Evolutionary conservation across 2,888 invertebrate species (phyloP), one percentile per base, ranked within the genome.

Genomic region (Harmothoe impar): DNA sequence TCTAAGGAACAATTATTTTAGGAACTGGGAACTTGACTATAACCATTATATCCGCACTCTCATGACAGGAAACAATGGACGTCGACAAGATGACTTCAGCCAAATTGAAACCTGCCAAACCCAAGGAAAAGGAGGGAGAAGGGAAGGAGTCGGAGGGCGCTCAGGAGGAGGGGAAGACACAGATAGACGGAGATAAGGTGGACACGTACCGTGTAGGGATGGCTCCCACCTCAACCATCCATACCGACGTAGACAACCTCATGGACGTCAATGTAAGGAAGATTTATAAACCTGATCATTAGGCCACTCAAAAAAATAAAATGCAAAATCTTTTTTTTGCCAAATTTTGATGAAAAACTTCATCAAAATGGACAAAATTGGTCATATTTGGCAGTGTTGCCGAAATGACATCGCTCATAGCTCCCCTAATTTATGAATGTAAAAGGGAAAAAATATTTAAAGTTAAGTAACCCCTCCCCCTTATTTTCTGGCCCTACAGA

Each of bases 221-320:
- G 92, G 97, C 97, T 68, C 95, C 95, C 0, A 98, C 98, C 31
- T 97, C 98, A 0, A 97, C 97, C 0, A 98, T 98, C 93, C 98
- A 98, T 95, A 98, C 98, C 0, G 96, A 96, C 33, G 94, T 96
- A 90, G 91, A 91, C 17, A 52, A 68, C 51, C 54, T 0, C 43
- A 81, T 35, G 43, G 43, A 81, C 17, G 23, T 33, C 54, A 43
- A 78, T 23, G 77, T 78, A 52, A 52, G 89, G 29, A 0, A 29
- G 43, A 25, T 33, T 35, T 89, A 10, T 43, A 43, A 43, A 43
- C 43, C n/a, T n/a, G n/a, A n/a, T n/a, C n/a, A n/a, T n/a, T n/a
- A n/a, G n/a, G n/a, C n/a, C n/a, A n/a, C n/a, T n/a, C n/a, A n/a
- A n/a, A n/a, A n/a, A n/a, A n/a, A n/a, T n/a, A n/a, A n/a, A n/a